Evolutionary conservation across 2,888 invertebrate genomes (phyloP).

Genomic region (Tiliacea aurago): DNA sequence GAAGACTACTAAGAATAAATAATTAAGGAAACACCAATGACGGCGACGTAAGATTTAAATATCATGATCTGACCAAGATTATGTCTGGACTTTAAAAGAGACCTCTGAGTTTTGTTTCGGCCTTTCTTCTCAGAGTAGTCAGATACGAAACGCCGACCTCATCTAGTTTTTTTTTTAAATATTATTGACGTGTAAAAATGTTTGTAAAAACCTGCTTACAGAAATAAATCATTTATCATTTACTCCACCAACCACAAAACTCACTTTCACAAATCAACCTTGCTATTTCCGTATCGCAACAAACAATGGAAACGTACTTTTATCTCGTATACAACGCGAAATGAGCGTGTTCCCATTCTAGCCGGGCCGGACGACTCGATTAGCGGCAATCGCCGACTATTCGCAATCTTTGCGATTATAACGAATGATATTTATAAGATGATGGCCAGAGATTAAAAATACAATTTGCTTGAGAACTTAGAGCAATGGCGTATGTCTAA

Average conservation of each 20-base stretch:
- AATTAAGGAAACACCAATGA: too few species aligned
- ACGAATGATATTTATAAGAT: slow-evolving; percentile 50
- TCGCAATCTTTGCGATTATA: slow-evolving; percentile 72
- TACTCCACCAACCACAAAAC: background rate
- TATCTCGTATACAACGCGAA: slow-evolving; percentile 76
- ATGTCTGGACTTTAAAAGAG: too few species aligned
- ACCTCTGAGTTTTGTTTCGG: too few species aligned
- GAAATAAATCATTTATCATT: too few species aligned
- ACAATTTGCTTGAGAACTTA: slow-evolving; percentile 41
- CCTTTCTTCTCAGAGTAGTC: too few species aligned
- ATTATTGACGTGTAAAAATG: too few species aligned
- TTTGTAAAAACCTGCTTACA: too few species aligned
- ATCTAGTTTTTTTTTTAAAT: too few species aligned
- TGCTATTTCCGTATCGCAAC: slow-evolving; percentile 36
- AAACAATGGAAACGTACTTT: slow-evolving; percentile 71
- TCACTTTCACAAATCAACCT: slow-evolving; percentile 40
- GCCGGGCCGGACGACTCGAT: slow-evolving; percentile 72
- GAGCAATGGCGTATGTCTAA: slow-evolving; percentile 34
- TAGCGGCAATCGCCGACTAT: slow-evolving; percentile 70
- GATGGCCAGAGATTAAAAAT: slow-evolving; percentile 35
- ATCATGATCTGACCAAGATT: too few species aligned
- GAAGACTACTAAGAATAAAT: too few species aligned
- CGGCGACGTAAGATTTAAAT: background rate
- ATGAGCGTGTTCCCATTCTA: slow-evolving; percentile 80
- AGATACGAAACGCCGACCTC: too few species aligned